Conservation (phyloP, 1,140 invertebrate species). For the Protaetia brevitarsis region DNA sequence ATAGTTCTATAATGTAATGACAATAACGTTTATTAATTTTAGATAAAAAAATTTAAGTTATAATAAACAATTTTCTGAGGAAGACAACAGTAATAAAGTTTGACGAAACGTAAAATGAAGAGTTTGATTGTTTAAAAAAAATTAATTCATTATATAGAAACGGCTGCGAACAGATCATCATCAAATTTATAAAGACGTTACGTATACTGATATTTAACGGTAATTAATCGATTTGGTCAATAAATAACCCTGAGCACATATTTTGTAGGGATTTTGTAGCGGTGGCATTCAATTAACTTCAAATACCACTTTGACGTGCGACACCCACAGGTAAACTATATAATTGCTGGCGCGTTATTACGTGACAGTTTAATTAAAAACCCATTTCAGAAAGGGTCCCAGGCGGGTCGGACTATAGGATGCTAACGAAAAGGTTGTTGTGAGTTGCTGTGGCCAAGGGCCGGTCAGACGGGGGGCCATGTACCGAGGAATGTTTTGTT, state of each 20-base stretch:
- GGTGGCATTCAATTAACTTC: neutral
- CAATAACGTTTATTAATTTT: too few species aligned
- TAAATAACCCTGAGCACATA: neutral
- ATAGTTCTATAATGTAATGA: too few species aligned
- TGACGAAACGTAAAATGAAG: too few species aligned
- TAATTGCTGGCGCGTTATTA: neutral
- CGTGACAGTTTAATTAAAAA: constrained; percentile 15
- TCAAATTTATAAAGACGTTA: too few species aligned
- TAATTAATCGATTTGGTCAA: too few species aligned
- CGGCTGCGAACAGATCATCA: too few species aligned
- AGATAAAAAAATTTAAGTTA: too few species aligned
- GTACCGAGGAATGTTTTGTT: constrained; percentile 17
- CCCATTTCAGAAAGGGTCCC: constrained; percentile 3
- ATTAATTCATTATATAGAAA: too few species aligned
- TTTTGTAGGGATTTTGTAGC: neutral
- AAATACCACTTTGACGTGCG: constrained; percentile 6
- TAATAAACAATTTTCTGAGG: too few species aligned
- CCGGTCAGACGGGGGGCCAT: neutral
- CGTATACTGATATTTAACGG: neutral
- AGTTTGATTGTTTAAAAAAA: too few species aligned
- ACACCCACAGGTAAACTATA: constrained; percentile 8
- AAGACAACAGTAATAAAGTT: too few species aligned
- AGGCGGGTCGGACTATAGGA: neutral
- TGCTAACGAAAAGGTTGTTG: neutral
- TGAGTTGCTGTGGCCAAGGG: neutral